Evolutionary conservation across 2,888 invertebrate genomes (phyloP).

Genomic region (Patella caerulea): DNA sequence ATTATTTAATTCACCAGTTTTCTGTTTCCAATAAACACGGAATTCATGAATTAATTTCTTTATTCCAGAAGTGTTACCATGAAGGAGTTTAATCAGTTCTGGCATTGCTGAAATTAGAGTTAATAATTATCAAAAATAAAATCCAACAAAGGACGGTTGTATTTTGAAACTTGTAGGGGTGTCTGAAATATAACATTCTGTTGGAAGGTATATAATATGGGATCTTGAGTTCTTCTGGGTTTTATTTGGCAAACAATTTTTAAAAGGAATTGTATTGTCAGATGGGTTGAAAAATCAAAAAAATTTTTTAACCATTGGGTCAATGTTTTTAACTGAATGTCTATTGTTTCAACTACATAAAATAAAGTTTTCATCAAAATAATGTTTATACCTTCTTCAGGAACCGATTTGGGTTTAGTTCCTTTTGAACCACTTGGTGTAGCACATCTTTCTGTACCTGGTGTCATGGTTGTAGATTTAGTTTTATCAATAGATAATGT

Average conservation of each 20-base stretch:
- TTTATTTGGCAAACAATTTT: too few relatives aligned
- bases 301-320: too few relatives aligned
- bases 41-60: slow-evolving; percentile 78
- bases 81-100: slow-evolving; percentile 78
- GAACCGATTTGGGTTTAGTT: not conserved
- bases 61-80: slow-evolving; percentile 78
- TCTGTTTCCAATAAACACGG: slow-evolving; percentile 75
- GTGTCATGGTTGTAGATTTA: not conserved
- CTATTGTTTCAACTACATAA: too few relatives aligned
- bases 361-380: too few relatives aligned
- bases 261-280: too few relatives aligned
- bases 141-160: not conserved
- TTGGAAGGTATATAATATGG: too few relatives aligned
- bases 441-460: not conserved
- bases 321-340: too few relatives aligned
- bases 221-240: too few relatives aligned
- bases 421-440: not conserved
- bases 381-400: not conserved
- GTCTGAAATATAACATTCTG: too few relatives aligned
- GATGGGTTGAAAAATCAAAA: too few relatives aligned
- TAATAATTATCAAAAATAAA: not conserved
- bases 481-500: not conserved
- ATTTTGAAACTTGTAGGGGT: too few relatives aligned
- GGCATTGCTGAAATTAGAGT: slow-evolving; percentile 74
- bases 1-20: slow-evolving; percentile 39